Evolutionary conservation across 2,113 vertebrate species (phyloP).

Genomic region (Polyodon spathula): DNA sequence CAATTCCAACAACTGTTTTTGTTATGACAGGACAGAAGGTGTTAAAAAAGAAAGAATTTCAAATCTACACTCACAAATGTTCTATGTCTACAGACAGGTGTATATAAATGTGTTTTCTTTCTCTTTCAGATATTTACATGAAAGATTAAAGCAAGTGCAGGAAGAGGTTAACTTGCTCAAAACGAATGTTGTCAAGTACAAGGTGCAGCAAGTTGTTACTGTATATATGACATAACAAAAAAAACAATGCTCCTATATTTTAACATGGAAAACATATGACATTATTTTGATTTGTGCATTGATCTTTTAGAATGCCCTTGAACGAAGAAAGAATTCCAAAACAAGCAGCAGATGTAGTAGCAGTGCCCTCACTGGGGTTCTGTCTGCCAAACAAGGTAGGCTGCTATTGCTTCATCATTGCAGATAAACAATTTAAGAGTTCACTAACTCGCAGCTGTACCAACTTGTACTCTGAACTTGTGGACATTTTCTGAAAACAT

Average conservation of each 20-base stretch:
- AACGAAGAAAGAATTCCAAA: slow-evolving; percentile 78
- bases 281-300: slow-evolving; percentile 24
- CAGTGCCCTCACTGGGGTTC: slow-evolving; percentile 81
- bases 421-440: no score
- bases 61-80: no score
- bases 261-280: no score
- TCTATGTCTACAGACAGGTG: no score
- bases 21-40: not conserved
- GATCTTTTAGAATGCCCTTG: slow-evolving; percentile 73
- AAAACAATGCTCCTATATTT: no score
- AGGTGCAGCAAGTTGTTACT: slow-evolving; percentile 42
- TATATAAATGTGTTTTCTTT: slow-evolving; percentile 10
- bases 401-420: no score
- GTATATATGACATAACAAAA: slow-evolving; percentile 36
- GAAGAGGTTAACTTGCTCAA: slow-evolving; percentile 87
- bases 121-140: slow-evolving; percentile 81
- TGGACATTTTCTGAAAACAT: no score
- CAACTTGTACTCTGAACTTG: no score
- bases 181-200: slow-evolving; percentile 83
- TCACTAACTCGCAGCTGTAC: no score
- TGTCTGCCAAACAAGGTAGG: slow-evolving; percentile 91
- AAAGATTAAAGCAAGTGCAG: slow-evolving; percentile 82
- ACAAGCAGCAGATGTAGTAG: slow-evolving; percentile 66
- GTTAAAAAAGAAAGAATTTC: not conserved
- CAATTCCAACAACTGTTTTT: no score